Evolutionary conservation across 2,113 vertebrate genomes (phyloP).

Genomic region (Anoplopoma fimbria): DNA sequence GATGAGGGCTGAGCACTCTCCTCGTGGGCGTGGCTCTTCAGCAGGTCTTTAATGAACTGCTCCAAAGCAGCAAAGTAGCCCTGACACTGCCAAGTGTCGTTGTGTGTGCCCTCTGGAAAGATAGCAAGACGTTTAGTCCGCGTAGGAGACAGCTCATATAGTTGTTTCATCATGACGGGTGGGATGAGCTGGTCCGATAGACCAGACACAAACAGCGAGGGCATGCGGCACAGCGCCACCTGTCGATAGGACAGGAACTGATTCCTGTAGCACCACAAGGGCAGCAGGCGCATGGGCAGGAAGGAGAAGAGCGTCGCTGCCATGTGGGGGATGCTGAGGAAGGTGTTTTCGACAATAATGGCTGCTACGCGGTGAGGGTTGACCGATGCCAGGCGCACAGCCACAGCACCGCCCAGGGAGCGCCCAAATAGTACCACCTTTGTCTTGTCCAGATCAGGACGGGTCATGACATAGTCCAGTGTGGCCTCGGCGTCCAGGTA

Average conservation of each 20-base stretch:
- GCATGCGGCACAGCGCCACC: conserved; percentile 95
- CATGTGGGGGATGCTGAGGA: conserved; percentile 99
- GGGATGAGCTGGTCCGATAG: conserved; percentile 98
- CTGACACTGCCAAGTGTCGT: conserved; percentile 99
- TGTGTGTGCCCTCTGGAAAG: conserved; percentile 98
- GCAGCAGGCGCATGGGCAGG: conserved; percentile 95
- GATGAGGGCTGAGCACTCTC: conserved; percentile 90
- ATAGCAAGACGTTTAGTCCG: conserved; percentile 98
- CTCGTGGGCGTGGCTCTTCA: conserved; percentile 93
- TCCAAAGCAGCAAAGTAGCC: conserved; percentile 96
- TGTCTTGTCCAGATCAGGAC: conserved; percentile 98
- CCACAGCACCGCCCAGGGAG: conserved; percentile 97
- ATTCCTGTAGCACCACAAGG: conserved; percentile 99
- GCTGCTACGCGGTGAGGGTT: conserved; percentile 97
- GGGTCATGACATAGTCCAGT: conserved; percentile 96
- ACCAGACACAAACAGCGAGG: conserved; percentile 97
- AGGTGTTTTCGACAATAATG: conserved; percentile 97
- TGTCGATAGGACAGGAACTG: conserved; percentile 97
- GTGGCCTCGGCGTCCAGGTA: conserved; percentile 95
- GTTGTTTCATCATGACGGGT: conserved; percentile 99
- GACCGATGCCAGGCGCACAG: conserved; percentile 93
- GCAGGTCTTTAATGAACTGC: conserved; percentile 96
- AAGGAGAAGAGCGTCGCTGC: conserved; percentile 98
- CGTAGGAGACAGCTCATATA: conserved; percentile 95
- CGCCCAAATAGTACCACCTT: conserved; percentile 97